phyloP scores from a whole-genome alignment of 1,140 invertebrate species.

The Phocides pigmalion region DNA sequence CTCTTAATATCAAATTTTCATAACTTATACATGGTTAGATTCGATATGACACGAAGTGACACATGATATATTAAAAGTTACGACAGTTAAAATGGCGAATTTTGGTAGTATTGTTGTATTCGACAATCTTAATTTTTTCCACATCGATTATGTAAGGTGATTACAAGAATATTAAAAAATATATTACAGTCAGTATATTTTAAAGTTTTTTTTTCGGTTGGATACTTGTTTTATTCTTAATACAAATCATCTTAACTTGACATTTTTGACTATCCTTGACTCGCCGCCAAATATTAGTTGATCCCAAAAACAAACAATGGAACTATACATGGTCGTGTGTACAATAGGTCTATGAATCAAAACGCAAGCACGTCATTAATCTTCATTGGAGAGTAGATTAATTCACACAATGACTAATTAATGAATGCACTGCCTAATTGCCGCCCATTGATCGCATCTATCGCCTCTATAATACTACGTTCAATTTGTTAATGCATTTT shows the following conservation, averaged over 20 bases:
- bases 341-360: constrained; percentile 15
- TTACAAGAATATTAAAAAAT: too few species aligned
- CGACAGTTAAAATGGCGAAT: too few species aligned
- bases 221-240: too few species aligned
- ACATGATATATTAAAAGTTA: too few species aligned
- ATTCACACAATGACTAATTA: constrained; percentile 31
- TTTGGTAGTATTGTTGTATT: too few species aligned
- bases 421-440: constrained; percentile 30
- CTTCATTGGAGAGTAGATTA: constrained; percentile 31
- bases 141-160: too few species aligned
- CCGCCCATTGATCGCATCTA: constrained; percentile 15
- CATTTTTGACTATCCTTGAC: neutral
- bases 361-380: constrained; percentile 30
- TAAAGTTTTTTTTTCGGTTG: too few species aligned
- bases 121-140: too few species aligned
- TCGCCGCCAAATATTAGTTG: neutral
- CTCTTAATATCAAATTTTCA: too few species aligned
- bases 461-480: constrained; percentile 5
- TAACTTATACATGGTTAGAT: too few species aligned
- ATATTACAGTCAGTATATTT: too few species aligned
- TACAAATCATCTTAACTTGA: neutral
- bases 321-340: neutral
- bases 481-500: neutral
- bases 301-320: neutral
- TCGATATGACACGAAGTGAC: too few species aligned